Evolutionary conservation across 1,140 invertebrate species (phyloP).

Genomic region (Drosophila sucinea): DNA sequence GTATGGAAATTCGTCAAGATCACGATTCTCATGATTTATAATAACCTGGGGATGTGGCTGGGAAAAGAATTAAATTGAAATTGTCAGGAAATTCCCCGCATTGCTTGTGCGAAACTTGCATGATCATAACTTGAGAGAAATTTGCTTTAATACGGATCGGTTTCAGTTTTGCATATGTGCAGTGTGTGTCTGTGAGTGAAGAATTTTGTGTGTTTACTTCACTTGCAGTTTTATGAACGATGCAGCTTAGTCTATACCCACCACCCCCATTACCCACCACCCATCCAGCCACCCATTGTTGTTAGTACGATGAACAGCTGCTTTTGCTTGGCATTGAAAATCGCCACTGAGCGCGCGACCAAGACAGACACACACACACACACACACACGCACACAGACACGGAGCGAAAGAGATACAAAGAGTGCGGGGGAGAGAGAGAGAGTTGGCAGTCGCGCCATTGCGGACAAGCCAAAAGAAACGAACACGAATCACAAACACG

Average conservation of each 20-base stretch:
- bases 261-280: not conserved
- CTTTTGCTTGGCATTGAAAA: slow-evolving; percentile 77
- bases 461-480: slow-evolving; percentile 40
- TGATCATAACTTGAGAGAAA: not conserved
- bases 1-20: no score
- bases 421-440: slow-evolving; percentile 1
- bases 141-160: not conserved
- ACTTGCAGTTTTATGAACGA: slow-evolving; percentile 10
- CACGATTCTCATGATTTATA: no score
- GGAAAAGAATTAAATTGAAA: slow-evolving; percentile 1
- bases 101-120: no score
- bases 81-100: not conserved
- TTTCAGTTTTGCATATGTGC: not conserved
- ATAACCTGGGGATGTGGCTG: not conserved
- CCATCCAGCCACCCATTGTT: not conserved
- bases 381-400: not conserved
- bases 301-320: slow-evolving; percentile 60
- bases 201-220: not conserved
- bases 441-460: slow-evolving; percentile 26
- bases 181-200: not conserved
- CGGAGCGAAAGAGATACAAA: not conserved
- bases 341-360: slow-evolving; percentile 16
- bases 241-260: not conserved
- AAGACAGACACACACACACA: not conserved
- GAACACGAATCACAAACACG: not conserved